Base-by-base conservation (phyloP, 2,113 vertebrate species). In the Megatriorchis doriae region DNA sequence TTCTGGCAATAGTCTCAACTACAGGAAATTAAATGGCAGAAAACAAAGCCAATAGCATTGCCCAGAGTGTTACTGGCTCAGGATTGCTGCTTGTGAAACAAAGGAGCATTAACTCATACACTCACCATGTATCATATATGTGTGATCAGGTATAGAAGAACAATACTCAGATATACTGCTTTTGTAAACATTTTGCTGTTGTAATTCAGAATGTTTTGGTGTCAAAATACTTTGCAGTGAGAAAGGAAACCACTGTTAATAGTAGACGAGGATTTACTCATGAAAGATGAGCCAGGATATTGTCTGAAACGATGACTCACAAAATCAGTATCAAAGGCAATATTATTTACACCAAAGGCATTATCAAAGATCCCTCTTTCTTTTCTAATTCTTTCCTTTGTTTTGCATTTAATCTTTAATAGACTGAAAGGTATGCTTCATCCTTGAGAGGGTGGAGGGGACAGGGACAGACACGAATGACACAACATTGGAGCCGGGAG, bases 11-110 rank as follows among this genome's bases (percentile, higher is more conserved):
- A 88, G 40, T 56, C 43, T 91, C 47, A 89, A 18, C 72, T 36
- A 81, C 90, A 94, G 93, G 84, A 97, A 94, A 91, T 94, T 94
- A 95, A 94, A 86, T 29, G 32, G 68, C 77, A 91, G 65, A 91
- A 94, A 86, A 84, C 65, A 88, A 88, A 94, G 27, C 26, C 16
- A 83, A 15, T 11, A 43, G 38, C 13, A 65, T 68, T 91, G 47
- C 12, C 21, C 32, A 16, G 25, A 18, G 26, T 52, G 20, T 72
- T 56, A 83, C 40, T 43, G 43, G 72, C 36, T 86, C 77, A 70
- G 21, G 21, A 40, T 13, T 34, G 21, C 18, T 83, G 31, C 40
- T 58, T 68, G 25, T 75, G 67, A 86, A 95, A 95, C 21, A 88
- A 86, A 77, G 29, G 29, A 70, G 19, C 53, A 77, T 72, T 86